A percentile compares a stretch with the other conserved stretches of the same genome.
Evolutionary conservation across 2,888 invertebrate species (phyloP).

Genomic region (Anorthoa munda): DNA sequence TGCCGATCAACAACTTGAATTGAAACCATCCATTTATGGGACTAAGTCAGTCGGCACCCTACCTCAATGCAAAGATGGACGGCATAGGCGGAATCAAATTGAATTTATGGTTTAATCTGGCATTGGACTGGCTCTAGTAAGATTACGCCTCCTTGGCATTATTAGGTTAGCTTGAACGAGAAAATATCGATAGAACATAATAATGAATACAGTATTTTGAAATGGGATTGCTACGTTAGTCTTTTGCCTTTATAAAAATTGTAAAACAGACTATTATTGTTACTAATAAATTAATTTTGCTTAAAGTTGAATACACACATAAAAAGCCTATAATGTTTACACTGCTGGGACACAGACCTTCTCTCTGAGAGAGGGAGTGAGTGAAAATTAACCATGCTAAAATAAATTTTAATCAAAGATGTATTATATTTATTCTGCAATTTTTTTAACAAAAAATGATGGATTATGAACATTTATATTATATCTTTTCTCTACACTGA

Average conservation of each 20-base stretch:
- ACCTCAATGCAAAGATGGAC: constrained; percentile 4
- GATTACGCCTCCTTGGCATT: constrained; percentile 10
- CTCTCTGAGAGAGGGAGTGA: no score
- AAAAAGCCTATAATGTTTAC: background rate
- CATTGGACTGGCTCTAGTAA: background rate
- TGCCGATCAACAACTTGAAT: background rate
- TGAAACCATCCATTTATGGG: constrained; percentile 30
- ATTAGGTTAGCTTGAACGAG: background rate
- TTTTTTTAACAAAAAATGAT: no score
- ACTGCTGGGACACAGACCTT: no score
- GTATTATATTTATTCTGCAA: no score
- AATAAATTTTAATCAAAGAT: no score
- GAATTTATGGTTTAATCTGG: constrained; percentile 34
- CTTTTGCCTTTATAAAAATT: no score
- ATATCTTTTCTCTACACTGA: background rate
- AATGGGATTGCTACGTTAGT: no score
- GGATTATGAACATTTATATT: background rate
- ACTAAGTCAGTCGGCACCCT: constrained; percentile 23
- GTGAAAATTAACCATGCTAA: no score
- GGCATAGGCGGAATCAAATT: constrained; percentile 19
- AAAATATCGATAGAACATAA: background rate
- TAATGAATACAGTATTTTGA: no score
- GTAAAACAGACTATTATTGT: no score
- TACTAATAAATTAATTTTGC: background rate
- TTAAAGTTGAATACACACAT: background rate